Evolutionary conservation across 2,888 invertebrate species (phyloP), one percentile per base, ranked within the genome.

Genomic region (Calliopum simillimum): DNA sequence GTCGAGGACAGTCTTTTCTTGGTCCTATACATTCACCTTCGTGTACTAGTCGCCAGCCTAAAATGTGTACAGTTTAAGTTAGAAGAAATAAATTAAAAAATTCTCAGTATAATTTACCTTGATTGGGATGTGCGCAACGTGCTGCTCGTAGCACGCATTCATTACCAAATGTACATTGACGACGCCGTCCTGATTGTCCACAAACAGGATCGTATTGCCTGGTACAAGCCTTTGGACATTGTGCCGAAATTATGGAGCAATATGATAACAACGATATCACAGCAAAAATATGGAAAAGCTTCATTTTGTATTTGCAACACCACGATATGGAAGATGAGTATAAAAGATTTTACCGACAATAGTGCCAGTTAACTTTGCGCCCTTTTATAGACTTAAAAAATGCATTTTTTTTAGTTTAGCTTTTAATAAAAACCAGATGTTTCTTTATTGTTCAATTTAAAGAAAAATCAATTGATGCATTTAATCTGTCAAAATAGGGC

Each of bases 161-260:
- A 51, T 65, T 71, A 2, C 66, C 43, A 55, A 66, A 69, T 3
- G 61, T 65, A 43, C 64, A 65, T 25, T 19, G 41, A 3, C 59
- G 21, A 43, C 56, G 59, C 47, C 23, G 16, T 23, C 25, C 49
- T 0, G 61, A 14, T 23, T 64, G 51, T 2, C 16, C 71, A 58
- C 71, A 72, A 8, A 67, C 69, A 8, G 67, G 67, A 2, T 51
- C 19, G 33, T 66, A 66, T 51, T 65, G 56, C n/a, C 62, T 43
- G 16, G 49, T 23, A n/a, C 71, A 72, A 12, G 33, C 49, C 5
- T 1, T 33, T 43, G 46, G 47, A 47, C 71, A 71, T 2, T 14
- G 44, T 2, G 8, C 49, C 51, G 19, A 16, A 43, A 13, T 14
- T 2, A 51, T 46, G 62, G n/a, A 43, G 13, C 2, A 51, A 41